phyloP scores from a whole-genome alignment of 1,140 invertebrate genomes.

The Euglossa dilemma region DNA sequence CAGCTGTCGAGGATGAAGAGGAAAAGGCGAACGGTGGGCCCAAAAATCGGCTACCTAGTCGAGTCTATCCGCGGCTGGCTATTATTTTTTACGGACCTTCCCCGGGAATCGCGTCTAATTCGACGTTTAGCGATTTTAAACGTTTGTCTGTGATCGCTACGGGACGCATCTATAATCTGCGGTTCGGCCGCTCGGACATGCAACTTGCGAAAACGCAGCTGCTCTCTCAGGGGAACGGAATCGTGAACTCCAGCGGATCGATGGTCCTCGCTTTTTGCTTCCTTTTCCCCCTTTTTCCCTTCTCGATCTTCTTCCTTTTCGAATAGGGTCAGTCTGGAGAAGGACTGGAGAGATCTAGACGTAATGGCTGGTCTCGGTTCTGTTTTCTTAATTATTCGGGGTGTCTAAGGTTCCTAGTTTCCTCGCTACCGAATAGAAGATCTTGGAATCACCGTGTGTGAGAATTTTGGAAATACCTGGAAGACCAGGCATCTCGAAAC shows the following conservation, averaged over 20 bases:
- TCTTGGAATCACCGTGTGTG: no score
- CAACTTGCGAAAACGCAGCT: conserved; percentile 72
- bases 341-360: neutral
- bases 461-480: no score
- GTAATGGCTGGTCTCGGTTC: neutral
- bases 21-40: neutral
- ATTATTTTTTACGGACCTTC: conserved; percentile 76
- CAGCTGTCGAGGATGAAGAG: conserved; percentile 49
- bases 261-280: neutral
- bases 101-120: conserved; percentile 75
- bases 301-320: neutral
- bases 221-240: conserved; percentile 52
- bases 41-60: conserved; percentile 67
- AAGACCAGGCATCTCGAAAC: no score
- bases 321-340: neutral
- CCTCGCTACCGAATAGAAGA: no score
- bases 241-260: conserved; percentile 31
- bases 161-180: conserved; percentile 78
- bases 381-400: neutral
- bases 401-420: no score
- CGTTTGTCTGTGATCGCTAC: conserved; percentile 78
- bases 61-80: conserved; percentile 71
- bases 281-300: neutral
- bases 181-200: conserved; percentile 58
- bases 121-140: conserved; percentile 80